Evolutionary conservation across 2,797 vertebrate genomes (phyloP).

Genomic region (Adelosebastes latens): DNA sequence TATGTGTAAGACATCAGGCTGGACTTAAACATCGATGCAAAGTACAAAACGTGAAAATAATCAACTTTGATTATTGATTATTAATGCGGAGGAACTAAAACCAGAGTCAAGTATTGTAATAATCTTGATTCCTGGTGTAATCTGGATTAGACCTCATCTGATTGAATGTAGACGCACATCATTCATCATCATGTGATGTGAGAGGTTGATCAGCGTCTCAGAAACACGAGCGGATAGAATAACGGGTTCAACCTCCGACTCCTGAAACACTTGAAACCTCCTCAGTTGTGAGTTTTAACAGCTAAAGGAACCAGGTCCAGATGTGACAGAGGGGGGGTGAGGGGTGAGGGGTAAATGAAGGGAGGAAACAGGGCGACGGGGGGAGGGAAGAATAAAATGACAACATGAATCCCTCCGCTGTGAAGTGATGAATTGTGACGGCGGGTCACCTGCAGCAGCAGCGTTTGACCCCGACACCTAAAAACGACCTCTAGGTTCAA

Average conservation of each 20-base stretch:
- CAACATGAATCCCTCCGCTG: background rate
- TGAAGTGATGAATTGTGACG: constrained; percentile 55
- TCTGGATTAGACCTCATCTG: no score
- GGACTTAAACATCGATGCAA: no score
- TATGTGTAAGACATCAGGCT: no score
- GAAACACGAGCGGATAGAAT: constrained; percentile 11
- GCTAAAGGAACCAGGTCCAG: constrained; percentile 49
- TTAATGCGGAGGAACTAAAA: no score
- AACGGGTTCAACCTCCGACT: constrained; percentile 32
- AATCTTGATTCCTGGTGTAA: no score
- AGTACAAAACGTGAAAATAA: no score
- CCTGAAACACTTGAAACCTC: constrained; percentile 5
- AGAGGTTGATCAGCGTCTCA: no score
- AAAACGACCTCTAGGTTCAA: background rate
- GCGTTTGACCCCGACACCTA: constrained; percentile 27
- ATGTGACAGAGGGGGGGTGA: constrained; percentile 13
- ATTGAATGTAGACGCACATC: no score
- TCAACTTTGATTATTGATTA: no score
- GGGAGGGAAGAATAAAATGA: background rate
- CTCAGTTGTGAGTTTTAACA: constrained; percentile 13
- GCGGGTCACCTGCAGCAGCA: constrained; percentile 34
- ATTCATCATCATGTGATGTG: no score
- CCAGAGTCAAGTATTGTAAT: no score
- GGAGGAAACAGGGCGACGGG: background rate
- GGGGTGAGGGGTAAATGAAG: background rate